phyloP scores from a whole-genome alignment of 2,113 vertebrate genomes.

The Petrocephalus zakoni region DNA sequence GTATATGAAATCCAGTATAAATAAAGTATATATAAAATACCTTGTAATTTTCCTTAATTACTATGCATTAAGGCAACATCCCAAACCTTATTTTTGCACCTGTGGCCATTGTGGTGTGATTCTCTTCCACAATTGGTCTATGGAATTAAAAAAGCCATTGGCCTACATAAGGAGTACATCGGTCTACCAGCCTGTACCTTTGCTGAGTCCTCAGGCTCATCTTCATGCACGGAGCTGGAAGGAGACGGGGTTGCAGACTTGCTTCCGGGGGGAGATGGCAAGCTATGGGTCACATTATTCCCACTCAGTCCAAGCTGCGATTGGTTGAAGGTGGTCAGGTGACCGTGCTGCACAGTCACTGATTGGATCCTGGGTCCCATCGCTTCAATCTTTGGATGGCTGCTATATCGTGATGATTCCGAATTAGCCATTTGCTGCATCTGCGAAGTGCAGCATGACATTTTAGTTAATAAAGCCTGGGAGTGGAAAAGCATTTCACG shows the following conservation, averaged over 20 bases:
- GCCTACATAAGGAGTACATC: not conserved
- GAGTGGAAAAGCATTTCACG: not conserved
- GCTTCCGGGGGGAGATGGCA: constrained; percentile 93
- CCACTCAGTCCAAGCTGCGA: constrained; percentile 81
- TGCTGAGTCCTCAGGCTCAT: constrained; percentile 83
- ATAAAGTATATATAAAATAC: not conserved
- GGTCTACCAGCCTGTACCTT: constrained; percentile 65
- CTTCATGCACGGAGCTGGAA: constrained; percentile 93
- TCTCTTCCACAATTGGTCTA: not conserved
- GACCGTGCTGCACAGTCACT: constrained; percentile 74
- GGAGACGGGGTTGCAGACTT: constrained; percentile 96
- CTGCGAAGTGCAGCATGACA: constrained; percentile 54
- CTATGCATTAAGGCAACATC: not conserved
- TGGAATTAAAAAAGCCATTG: not conserved
- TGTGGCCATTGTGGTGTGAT: not conserved
- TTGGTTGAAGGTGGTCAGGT: constrained; percentile 92
- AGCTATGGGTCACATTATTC: constrained; percentile 77
- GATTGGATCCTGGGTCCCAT: constrained; percentile 81
- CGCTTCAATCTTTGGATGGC: constrained; percentile 83
- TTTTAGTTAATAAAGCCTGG: not conserved
- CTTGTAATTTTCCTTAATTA: not conserved
- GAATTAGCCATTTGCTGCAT: constrained; percentile 94
- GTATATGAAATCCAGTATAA: not conserved
- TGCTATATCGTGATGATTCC: constrained; percentile 75
- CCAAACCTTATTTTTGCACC: not conserved